A percentile compares a stretch with the other conserved stretches of the same genome.
Conservation (phyloP, 2,888 invertebrate species). For the Xestoiulus laeticollis region DNA sequence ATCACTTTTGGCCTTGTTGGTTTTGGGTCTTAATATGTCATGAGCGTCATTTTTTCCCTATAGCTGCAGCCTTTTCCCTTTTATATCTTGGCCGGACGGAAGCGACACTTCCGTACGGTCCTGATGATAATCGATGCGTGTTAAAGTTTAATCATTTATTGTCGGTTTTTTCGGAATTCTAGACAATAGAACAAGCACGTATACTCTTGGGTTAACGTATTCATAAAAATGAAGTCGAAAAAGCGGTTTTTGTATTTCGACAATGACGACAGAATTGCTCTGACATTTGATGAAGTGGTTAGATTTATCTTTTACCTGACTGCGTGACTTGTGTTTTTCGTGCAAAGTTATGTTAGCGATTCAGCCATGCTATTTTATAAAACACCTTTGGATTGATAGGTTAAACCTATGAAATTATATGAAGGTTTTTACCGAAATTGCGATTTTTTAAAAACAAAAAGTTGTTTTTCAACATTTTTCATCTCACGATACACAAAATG, state of each 20-base stretch:
- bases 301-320: no score
- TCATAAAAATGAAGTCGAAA: background rate
- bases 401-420: no score
- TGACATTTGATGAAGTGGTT: background rate
- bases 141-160: background rate
- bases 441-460: no score
- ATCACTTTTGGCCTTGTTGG: background rate
- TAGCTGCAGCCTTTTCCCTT: background rate
- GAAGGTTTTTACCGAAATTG: no score
- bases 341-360: no score
- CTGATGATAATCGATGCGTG: slow-evolving; percentile 8
- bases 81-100: background rate
- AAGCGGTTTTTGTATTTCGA: no score
- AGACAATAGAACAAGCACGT: background rate
- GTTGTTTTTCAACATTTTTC: no score
- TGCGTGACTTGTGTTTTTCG: no score
- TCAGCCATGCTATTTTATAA: no score
- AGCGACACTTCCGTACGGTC: background rate
- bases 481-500: no score
- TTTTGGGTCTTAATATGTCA: background rate
- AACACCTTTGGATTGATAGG: no score
- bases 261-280: background rate
- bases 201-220: background rate
- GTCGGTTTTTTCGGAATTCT: background rate
- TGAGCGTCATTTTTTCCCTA: background rate